These are phyloP conservation scores for Drosophila seclusa DNA, from an alignment of 2,888 invertebrate species.

Conservation along the genomic window DNA sequence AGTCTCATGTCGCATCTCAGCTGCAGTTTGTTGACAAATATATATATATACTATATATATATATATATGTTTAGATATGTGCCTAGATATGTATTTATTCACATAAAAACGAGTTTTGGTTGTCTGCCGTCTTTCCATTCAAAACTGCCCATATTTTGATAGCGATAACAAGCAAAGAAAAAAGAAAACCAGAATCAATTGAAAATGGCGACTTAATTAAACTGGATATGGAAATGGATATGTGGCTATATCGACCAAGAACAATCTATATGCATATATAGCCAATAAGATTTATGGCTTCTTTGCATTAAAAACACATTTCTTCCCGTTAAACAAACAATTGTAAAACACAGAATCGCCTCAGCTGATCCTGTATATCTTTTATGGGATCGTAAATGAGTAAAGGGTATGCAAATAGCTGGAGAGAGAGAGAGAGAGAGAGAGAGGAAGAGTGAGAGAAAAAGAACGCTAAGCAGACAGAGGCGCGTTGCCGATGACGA, in stretches of 20 bases:
- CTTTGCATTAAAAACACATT: neutral
- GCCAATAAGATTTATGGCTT: neutral
- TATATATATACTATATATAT: no score
- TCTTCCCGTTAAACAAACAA: neutral
- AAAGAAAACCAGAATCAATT: neutral
- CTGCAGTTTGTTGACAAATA: conserved; percentile 11
- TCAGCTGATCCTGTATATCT: neutral
- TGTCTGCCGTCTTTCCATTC: conserved; percentile 13
- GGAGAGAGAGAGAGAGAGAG: neutral
- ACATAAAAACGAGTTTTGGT: conserved; percentile 37
- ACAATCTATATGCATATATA: neutral
- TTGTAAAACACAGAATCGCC: neutral
- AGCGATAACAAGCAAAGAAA: conserved; percentile 15
- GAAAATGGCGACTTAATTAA: neutral
- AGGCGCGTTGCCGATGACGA: conserved; percentile 22
- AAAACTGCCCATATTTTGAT: conserved; percentile 29
- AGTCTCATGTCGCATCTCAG: conserved; percentile 4
- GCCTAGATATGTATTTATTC: neutral
- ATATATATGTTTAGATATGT: neutral
- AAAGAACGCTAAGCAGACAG: conserved; percentile 14
- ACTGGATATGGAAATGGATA: neutral
- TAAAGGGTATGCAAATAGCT: neutral
- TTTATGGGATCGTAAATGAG: neutral
- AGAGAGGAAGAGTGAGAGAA: neutral
- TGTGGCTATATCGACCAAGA: neutral